Evolutionary conservation across 2,888 invertebrate species (phyloP).

Genomic region (Microdon myrmicae): DNA sequence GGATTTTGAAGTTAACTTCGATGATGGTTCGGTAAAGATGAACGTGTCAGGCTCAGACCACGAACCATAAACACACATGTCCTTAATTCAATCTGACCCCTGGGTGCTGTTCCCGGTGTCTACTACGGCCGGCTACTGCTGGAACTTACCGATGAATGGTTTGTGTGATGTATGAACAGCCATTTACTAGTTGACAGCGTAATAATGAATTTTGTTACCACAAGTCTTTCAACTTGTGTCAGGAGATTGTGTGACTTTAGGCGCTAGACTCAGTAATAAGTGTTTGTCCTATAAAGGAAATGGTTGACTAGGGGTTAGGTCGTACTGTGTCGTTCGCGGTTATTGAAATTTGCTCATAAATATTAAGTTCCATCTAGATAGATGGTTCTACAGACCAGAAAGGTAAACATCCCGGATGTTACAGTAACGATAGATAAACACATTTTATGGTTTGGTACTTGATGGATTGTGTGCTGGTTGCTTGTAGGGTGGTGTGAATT

Average conservation of each 20-base stretch:
- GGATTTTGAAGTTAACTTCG: conserved; percentile 13
- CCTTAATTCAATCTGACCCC: conserved; percentile 52
- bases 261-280: conserved; percentile 25
- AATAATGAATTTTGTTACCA: conserved; percentile 40
- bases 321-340: conserved; percentile 42
- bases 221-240: conserved; percentile 22
- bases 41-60: conserved; percentile 8
- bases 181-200: conserved; percentile 41
- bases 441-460: too few species aligned
- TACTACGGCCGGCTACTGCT: conserved; percentile 12
- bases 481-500: too few species aligned
- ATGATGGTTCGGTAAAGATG: conserved; percentile 4
- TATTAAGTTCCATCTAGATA: conserved; percentile 40
- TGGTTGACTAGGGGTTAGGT: conserved; percentile 23
- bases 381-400: too few species aligned
- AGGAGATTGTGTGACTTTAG: conserved; percentile 9
- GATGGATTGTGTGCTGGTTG: too few species aligned
- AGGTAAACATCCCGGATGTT: conserved; percentile 18
- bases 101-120: conserved; percentile 39
- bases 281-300: conserved; percentile 9
- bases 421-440: conserved; percentile 4
- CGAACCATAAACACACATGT: conserved; percentile 49
- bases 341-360: conserved; percentile 47
- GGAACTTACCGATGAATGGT: neutral
- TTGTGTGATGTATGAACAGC: conserved; percentile 34